Evolutionary conservation across 2,797 vertebrate species (phyloP), one percentile per base, ranked within the genome.

Genomic region (Ctenochaetus hawaiiensis): DNA sequence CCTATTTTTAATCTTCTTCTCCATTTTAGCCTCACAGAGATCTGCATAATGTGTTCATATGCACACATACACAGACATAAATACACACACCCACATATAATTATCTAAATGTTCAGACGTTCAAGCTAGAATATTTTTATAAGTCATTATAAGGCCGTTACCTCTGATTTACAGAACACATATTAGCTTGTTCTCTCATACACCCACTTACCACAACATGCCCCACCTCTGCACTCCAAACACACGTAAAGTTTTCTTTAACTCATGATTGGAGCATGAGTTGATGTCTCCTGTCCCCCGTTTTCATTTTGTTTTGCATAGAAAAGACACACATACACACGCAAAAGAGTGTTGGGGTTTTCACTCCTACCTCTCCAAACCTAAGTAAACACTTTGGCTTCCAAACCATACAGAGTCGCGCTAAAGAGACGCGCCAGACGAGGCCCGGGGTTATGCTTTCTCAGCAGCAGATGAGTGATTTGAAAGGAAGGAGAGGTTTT

Each of bases 391-490:
- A 93, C 10, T 1, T 37, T 68, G 52, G 73, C 65, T 92, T 94
- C 93, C 93, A 95, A 94, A 93, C 84, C 92, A 91, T 90, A 92
- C 89, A 82, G 66, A 84, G 77, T 81, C 13, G 41, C 47, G 66
- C 78, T 91, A 87, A 89, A 88, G 88, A 89, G 89, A 77, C 48
- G 61, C 60, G 61, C 90, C 91, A 89, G 86, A 78, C 62, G 43
- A 66, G 85, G 85, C 78, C 86, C 26, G 41, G 84, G 80, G 80
- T 90, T 87, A 74, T 89, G 88, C 89, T 93, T 93, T 94, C 90
- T 90, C 91, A 93, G 92, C 90, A 90, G 75, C 22, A 79, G 77
- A 87, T 93, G 88, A 93, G 84, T 92, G 91, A 94, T 89, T 85
- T 90, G 84, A 84, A 88, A 85, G 83, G 86, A 93, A 89, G 75